Evolutionary conservation across 2,113 vertebrate genomes (phyloP).

Genomic region (Pogonocichla stellata): DNA sequence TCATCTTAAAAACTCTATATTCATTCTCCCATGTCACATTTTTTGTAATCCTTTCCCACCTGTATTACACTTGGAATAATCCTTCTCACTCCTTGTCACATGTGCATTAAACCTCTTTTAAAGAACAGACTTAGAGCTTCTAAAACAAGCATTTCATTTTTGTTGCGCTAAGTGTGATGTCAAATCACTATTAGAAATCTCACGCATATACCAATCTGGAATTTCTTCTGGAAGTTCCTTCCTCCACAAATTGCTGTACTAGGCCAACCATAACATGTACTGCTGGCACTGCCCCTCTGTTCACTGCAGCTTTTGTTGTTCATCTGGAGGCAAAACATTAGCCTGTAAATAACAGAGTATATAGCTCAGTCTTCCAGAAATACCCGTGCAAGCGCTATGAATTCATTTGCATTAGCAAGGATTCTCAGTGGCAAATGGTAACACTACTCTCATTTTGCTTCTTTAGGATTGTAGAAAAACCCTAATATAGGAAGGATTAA

Average conservation of each 20-base stretch:
- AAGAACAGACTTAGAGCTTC: constrained; percentile 45
- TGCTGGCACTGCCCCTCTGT: constrained; percentile 12
- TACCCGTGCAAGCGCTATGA: neutral
- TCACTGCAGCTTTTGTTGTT: constrained; percentile 45
- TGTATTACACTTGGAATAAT: constrained; percentile 44
- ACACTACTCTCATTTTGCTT: neutral
- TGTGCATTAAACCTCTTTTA: constrained; percentile 53
- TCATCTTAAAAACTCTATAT: neutral
- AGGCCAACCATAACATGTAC: neutral
- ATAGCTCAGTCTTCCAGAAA: constrained; percentile 44
- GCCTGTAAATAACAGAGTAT: constrained; percentile 29
- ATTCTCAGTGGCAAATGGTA: neutral
- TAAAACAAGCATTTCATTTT: constrained; percentile 56
- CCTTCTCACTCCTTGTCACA: constrained; percentile 59
- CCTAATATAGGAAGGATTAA: neutral
- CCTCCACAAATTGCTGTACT: constrained; percentile 30
- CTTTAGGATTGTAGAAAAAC: neutral
- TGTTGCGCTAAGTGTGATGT: neutral
- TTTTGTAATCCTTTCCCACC: constrained; percentile 59
- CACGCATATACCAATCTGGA: constrained; percentile 20
- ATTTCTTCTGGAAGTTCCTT: constrained; percentile 39
- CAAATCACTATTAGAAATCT: constrained; percentile 24
- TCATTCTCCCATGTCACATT: constrained; percentile 1
- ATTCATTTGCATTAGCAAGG: neutral
- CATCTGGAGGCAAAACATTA: constrained; percentile 34